phyloP scores from a whole-genome alignment of 2,113 vertebrate species.

The Pygoscelis adeliae region DNA sequence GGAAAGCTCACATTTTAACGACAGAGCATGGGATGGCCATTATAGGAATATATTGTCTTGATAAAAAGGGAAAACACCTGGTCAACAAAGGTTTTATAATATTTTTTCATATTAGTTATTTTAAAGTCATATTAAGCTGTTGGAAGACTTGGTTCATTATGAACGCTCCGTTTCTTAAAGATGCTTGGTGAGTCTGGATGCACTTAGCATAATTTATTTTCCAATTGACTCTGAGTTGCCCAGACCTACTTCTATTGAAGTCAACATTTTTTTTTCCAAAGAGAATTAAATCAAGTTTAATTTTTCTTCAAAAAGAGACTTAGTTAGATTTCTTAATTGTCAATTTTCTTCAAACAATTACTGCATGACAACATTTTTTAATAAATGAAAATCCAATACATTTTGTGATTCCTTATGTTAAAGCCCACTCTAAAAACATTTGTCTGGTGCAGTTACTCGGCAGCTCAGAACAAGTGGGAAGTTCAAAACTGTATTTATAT shows the following conservation, averaged over 20 bases:
- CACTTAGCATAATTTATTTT: slow-evolving; percentile 71
- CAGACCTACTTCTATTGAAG: slow-evolving; percentile 24
- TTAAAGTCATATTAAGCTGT: slow-evolving; percentile 40
- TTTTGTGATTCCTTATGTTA: slow-evolving; percentile 24
- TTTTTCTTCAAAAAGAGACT: slow-evolving; percentile 46
- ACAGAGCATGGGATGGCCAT: slow-evolving; percentile 23
- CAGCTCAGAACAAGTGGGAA: slow-evolving; percentile 1
- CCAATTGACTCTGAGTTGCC: slow-evolving; percentile 33
- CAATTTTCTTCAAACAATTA: slow-evolving; percentile 53
- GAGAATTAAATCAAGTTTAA: slow-evolving; percentile 30
- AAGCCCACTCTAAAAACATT: slow-evolving; percentile 24
- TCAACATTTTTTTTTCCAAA: slow-evolving; percentile 1
- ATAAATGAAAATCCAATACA: slow-evolving; percentile 38
- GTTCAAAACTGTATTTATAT: slow-evolving; percentile 28
- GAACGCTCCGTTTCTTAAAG: slow-evolving; percentile 43
- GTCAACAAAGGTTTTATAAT: slow-evolving; percentile 36
- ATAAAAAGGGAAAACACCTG: slow-evolving; percentile 57
- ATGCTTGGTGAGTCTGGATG: slow-evolving; percentile 50
- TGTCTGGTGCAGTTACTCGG: not conserved
- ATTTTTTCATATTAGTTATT: slow-evolving; percentile 26
- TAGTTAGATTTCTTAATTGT: slow-evolving; percentile 46
- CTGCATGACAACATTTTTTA: slow-evolving; percentile 11
- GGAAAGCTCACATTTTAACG: slow-evolving; percentile 56
- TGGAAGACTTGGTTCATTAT: slow-evolving; percentile 42
- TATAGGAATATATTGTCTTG: slow-evolving; percentile 42